Base-by-base conservation (phyloP, 2,113 vertebrate genomes). In the Calcarius ornatus region DNA sequence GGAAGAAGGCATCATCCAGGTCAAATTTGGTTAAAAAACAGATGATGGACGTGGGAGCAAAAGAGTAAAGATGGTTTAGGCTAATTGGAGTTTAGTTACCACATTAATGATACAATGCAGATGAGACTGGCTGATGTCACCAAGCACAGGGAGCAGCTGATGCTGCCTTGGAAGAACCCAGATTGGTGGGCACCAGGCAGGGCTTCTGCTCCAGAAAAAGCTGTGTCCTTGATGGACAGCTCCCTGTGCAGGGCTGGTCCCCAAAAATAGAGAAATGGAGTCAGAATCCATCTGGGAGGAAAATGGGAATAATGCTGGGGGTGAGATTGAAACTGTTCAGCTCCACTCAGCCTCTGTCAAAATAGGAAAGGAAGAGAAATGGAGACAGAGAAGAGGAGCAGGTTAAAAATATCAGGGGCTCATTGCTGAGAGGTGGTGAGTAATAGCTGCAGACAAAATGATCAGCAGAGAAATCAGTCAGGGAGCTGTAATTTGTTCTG, bases 341-440 rank as follows among this genome's bases (percentile, higher is more conserved):
- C 60, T 61, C 40, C 43, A 8, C n/a, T 31, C 38, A 33, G 3
- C 28, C 14, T 18, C 51, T 79, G 61, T 35, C 70, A 92, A 88
- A 90, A 73, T 0, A 42, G 43, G 50, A 40, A 21, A 37, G 31
- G 50, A 3, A 17, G 10, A 53, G 12, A 47, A 20, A 24, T 5
- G 19, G 8, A 31, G 11, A 18, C 4, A 76, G 24, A 43, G 16
- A 61, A 84, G 61, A 83, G 59, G 56, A 93, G 33, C 50, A 86
- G 88, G 81, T 90, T 91, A 75, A 86, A 95, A 91, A 92, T 93
- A 91, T 25, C 61, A 60, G 68, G 47, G 80, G 87, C 15, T 94
- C 77, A 42, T 60, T 60, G 83, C 86, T 43, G 37, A 73, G 71
- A 38, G 86, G 68, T 0, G 16, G 18, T 94, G 92, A 96, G 59